Percentiles rank a stretch among this genome's conserved stretches.
Evolutionary conservation across 2,113 vertebrate species (phyloP).

Genomic region (Gallinago jamesoni): DNA sequence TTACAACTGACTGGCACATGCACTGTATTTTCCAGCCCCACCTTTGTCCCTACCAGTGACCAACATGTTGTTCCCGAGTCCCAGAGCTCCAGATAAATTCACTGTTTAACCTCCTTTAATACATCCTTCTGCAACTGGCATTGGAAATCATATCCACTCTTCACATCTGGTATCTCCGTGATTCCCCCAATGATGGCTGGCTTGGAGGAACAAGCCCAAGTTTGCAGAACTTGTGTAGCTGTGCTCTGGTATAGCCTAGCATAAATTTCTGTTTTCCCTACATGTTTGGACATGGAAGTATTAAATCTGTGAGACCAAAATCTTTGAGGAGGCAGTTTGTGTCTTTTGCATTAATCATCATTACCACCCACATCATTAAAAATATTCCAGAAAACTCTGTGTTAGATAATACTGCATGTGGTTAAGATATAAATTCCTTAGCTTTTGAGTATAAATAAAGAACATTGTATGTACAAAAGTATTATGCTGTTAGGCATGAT

Average conservation of each 20-base stretch:
- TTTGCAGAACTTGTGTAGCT: not conserved
- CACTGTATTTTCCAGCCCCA: not conserved
- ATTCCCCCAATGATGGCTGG: fast-evolving
- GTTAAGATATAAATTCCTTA: not conserved
- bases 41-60: not conserved
- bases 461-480: not conserved
- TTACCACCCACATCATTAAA: slow-evolving; percentile 28
- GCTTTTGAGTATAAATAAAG: not conserved
- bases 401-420: not conserved
- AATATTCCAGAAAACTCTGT: slow-evolving; percentile 42
- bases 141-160: not conserved
- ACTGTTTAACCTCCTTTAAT: not conserved
- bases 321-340: slow-evolving; percentile 28
- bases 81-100: not conserved
- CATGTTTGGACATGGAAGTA: slow-evolving; percentile 59
- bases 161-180: not conserved
- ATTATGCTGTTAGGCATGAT: not conserved
- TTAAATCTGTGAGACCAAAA: slow-evolving; percentile 51
- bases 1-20: not conserved
- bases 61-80: fast-evolving
- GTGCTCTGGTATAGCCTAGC: not conserved
- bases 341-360: slow-evolving; percentile 18
- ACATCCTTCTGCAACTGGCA: not conserved
- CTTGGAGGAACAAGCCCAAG: not conserved
- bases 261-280: slow-evolving; percentile 22